phyloP scores from a whole-genome alignment of 2,113 vertebrate genomes.

The Cololabis saira region DNA sequence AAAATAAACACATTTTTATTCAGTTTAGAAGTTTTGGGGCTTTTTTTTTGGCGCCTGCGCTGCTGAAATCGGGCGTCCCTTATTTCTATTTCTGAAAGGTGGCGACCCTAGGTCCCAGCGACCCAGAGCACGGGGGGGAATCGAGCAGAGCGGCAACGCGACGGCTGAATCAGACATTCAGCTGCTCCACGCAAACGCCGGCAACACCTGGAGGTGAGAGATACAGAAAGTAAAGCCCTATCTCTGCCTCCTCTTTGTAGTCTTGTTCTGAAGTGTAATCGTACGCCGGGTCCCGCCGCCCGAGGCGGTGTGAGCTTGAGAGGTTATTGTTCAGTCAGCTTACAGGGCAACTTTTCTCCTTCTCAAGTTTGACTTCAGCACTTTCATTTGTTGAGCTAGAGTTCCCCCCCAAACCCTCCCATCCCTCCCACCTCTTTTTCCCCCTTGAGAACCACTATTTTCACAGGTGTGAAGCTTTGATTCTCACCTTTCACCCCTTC shows the following conservation, averaged over 20 bases:
- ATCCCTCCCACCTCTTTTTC: background rate
- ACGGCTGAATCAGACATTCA: conserved; percentile 33
- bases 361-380: conserved; percentile 55
- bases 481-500: background rate
- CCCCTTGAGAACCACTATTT: no score
- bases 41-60: no score
- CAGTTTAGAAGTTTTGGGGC: no score
- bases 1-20: no score
- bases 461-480: background rate
- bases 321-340: conserved; percentile 54
- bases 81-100: no score
- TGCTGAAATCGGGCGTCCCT: no score
- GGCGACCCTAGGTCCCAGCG: no score
- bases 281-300: conserved; percentile 41
- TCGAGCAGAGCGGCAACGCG: conserved; percentile 8
- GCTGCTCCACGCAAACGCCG: conserved; percentile 29
- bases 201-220: conserved; percentile 51
- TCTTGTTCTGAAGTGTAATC: conserved; percentile 37
- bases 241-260: conserved; percentile 34
- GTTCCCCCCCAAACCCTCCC: background rate
- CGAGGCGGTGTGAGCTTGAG: conserved; percentile 38
- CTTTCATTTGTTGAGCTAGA: conserved; percentile 42
- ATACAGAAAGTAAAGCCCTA: conserved; percentile 36
- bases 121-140: no score
- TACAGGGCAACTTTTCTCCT: conserved; percentile 24